phyloP scores from a whole-genome alignment of 1,140 invertebrate species.

The Drosophila tsacasi region DNA sequence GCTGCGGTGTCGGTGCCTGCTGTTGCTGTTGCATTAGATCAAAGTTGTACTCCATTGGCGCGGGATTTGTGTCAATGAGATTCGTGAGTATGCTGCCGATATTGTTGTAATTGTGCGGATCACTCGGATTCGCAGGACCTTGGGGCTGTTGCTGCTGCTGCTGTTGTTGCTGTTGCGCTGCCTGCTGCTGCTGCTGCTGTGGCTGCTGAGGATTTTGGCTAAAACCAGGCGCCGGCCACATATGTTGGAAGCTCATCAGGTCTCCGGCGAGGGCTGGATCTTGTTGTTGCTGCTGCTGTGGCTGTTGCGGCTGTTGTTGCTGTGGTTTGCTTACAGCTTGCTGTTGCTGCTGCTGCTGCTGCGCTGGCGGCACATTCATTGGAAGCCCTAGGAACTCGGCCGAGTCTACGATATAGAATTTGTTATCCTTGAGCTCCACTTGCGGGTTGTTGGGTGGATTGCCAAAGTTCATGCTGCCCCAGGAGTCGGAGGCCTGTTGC shows the following conservation, averaged over 20 bases:
- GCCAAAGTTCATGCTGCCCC: constrained; percentile 74
- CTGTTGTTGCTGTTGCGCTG: constrained; percentile 59
- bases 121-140: constrained; percentile 54
- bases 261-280: constrained; percentile 65
- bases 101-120: constrained; percentile 82
- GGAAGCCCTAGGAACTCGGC: constrained; percentile 83
- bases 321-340: constrained; percentile 60
- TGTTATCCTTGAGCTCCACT: constrained; percentile 78
- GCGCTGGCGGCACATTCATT: constrained; percentile 71
- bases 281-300: constrained; percentile 66
- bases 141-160: constrained; percentile 64
- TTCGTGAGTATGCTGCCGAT: constrained; percentile 85
- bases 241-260: constrained; percentile 78
- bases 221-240: constrained; percentile 71
- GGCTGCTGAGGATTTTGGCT: constrained; percentile 45
- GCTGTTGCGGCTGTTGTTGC: constrained; percentile 56
- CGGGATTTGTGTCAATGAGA: constrained; percentile 82
- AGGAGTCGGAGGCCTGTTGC: constrained; percentile 62
- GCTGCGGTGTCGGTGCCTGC: constrained; percentile 48
- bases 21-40: constrained; percentile 74
- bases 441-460: constrained; percentile 64
- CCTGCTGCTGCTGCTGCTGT: constrained; percentile 58
- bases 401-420: constrained; percentile 81
- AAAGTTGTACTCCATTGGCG: constrained; percentile 82
- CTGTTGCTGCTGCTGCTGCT: constrained; percentile 65